A percentile compares a stretch with the other conserved stretches of the same genome.
phyloP scores from a whole-genome alignment of 2,888 invertebrate genomes.

The Dexiosoma caninum region DNA sequence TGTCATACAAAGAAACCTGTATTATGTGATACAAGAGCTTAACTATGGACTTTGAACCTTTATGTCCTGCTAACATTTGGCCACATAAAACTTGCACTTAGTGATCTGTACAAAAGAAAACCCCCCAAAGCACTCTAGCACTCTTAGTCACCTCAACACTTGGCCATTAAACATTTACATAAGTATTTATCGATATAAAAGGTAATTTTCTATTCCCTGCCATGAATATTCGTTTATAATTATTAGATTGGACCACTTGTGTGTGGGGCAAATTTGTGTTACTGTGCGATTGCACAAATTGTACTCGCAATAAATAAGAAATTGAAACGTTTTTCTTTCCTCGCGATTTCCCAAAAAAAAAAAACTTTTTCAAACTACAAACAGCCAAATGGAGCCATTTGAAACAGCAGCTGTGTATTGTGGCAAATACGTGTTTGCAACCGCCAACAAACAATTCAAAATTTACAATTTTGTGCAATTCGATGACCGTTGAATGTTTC shows the following conservation, averaged over 20 bases:
- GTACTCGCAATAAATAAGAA: conserved; percentile 1
- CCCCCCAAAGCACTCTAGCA: too few species aligned
- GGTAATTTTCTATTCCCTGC: neutral
- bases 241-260: conserved; percentile 32
- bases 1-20: too few species aligned
- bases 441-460: neutral
- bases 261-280: neutral
- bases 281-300: neutral
- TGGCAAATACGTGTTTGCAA: neutral
- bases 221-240: conserved; percentile 45
- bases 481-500: neutral
- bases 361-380: neutral
- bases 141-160: conserved; percentile 13
- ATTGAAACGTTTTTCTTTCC: neutral
- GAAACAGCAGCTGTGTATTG: conserved; percentile 26
- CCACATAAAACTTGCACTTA: neutral
- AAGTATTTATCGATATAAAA: neutral
- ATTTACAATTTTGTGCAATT: neutral
- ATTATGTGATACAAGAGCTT: too few species aligned
- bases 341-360: neutral
- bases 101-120: neutral
- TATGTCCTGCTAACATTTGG: neutral
- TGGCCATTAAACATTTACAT: conserved; percentile 14
- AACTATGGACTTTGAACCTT: too few species aligned
- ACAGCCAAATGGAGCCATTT: neutral